Evolutionary conservation across 1,140 invertebrate genomes (phyloP), one percentile per base, ranked within the genome.

Genomic region (Chionoecetes opilio): DNA sequence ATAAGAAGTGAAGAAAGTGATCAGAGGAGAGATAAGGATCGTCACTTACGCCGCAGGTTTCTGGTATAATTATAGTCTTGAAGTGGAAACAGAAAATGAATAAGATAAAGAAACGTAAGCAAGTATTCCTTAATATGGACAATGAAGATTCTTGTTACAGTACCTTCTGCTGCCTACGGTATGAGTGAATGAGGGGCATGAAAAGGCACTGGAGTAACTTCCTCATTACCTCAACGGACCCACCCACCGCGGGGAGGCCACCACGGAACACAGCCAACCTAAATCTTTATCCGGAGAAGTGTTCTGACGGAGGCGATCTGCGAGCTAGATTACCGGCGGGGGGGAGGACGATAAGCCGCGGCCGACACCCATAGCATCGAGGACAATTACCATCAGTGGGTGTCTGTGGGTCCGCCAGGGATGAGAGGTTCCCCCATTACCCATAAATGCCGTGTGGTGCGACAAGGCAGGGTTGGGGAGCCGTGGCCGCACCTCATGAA

Each of bases 351-450:
- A 38, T 87, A 87, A 87, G 37, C 85, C 37, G 37, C 34, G 26
- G n/a, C 85, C 14, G 85, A 87, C 85, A 87, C 85, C 85, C 85
- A 87, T 87, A 87, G 85, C 85, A 87, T 34, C 29, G 85, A 35
- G 37, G 85, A 87, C 37, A 87, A 87, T 38, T 37, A 38, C 85
- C 85, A 37, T 31, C 37, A 87, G 32, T 38, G 63, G 63, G 63
- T 75, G 63, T 75, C 63, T 75, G 63, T 26, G 63, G 63, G 63
- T 75, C 21, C 63, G 63, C 63, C 63, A 53, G 63, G 63, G 63
- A 75, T 75, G 63, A 75, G 63, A 26, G 63, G 63, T n/a, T 21
- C 1, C 8, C 63, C 63, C 63, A 75, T 38, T 34, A 87, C 32
- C 37, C 85, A 37, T 87, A 38, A 87, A 87, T 87, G 37, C 34